These are phyloP conservation scores for Aspiorhynchus laticeps DNA, from an alignment of 2,113 vertebrate species.

Conservation along the genomic window DNA sequence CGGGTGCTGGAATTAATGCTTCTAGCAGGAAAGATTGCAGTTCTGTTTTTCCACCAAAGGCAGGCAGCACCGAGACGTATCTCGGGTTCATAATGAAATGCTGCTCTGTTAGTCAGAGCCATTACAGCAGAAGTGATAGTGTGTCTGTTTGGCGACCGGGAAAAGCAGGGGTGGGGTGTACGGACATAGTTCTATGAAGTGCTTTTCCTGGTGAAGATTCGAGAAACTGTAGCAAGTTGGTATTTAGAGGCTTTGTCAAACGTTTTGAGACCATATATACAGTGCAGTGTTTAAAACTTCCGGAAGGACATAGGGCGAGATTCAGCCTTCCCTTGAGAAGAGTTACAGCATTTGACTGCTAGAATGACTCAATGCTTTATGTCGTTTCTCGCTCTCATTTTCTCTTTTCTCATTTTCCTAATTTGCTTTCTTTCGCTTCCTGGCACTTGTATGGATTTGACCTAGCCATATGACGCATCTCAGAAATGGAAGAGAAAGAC, in stretches of 20 bases:
- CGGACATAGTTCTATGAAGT: neutral
- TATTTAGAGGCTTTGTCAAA: neutral
- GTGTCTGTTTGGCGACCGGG: neutral
- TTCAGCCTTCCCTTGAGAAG: neutral
- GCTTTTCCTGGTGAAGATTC: neutral
- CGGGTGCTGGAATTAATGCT: neutral
- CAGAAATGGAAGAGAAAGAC: conserved; percentile 20
- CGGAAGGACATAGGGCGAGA: neutral
- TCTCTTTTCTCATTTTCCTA: neutral
- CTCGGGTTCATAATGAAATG: neutral
- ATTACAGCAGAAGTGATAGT: conserved; percentile 41
- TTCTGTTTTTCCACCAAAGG: conserved; percentile 30
- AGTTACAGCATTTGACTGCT: neutral
- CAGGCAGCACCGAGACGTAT: conserved; percentile 43
- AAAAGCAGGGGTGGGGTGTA: neutral
- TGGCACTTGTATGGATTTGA: conserved; percentile 31
- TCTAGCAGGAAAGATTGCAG: neutral
- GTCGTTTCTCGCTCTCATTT: neutral
- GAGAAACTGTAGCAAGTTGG: neutral
- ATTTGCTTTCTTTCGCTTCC: neutral
- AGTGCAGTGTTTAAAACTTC: neutral
- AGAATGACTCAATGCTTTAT: neutral
- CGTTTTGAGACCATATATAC: neutral
- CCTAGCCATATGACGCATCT: conserved; percentile 38
- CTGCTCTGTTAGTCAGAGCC: conserved; percentile 42